Evolutionary conservation across 2,888 invertebrate genomes (phyloP).

Genomic region (Neuroscelio doddi): DNA sequence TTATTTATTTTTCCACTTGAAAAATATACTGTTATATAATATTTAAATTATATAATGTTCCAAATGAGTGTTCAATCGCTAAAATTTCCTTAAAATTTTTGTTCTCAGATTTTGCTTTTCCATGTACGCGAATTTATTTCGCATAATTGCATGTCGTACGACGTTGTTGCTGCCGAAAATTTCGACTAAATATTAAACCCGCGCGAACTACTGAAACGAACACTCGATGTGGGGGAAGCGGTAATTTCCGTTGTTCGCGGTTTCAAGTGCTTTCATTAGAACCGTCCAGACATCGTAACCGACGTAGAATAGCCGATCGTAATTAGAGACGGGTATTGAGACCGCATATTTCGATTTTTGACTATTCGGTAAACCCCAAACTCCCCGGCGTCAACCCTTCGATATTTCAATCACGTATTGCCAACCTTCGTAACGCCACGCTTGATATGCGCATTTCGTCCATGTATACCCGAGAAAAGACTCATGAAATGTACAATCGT

Average conservation of each 20-base stretch:
- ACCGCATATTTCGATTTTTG: conserved; percentile 44
- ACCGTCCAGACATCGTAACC: conserved; percentile 41
- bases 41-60: no score
- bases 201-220: conserved; percentile 28
- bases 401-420: conserved; percentile 45
- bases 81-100: no score
- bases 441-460: conserved; percentile 30
- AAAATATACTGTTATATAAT: no score
- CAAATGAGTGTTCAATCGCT: no score
- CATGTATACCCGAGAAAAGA: conserved; percentile 4
- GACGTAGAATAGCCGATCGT: conserved; percentile 35
- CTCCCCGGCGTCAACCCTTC: conserved; percentile 23
- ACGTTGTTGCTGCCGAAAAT: conserved; percentile 31
- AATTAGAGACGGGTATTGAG: conserved; percentile 42
- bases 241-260: conserved; percentile 48
- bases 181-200: conserved; percentile 45
- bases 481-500: conserved; percentile 1
- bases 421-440: conserved; percentile 19
- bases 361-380: conserved; percentile 30
- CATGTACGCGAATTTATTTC: conserved; percentile 42
- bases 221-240: conserved; percentile 37
- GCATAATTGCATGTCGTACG: conserved; percentile 45
- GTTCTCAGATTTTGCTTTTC: no score
- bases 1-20: neutral
- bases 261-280: conserved; percentile 49